phyloP scores from a whole-genome alignment of 2,113 vertebrate species.

The Hippopotamus amphibius region DNA sequence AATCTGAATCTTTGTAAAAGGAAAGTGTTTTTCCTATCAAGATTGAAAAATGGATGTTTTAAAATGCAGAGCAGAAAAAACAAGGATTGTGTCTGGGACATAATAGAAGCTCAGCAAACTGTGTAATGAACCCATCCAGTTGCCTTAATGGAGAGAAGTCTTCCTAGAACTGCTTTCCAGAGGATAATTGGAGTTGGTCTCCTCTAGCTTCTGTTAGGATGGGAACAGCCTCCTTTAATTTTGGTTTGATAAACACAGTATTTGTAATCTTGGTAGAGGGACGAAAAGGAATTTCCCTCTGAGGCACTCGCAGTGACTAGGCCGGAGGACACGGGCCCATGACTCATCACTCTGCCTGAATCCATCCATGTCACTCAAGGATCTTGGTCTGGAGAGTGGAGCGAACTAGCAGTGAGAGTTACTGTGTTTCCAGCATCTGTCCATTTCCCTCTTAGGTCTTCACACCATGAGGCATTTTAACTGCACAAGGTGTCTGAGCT shows the following conservation, averaged over 20 bases:
- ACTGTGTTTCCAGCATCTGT: not conserved
- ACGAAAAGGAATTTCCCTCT: constrained; percentile 41
- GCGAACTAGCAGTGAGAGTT: not conserved
- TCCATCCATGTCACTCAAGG: not conserved
- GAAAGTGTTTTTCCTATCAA: constrained; percentile 43
- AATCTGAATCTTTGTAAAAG: constrained; percentile 43
- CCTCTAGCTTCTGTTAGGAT: not conserved
- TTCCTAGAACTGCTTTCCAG: not conserved
- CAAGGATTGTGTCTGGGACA: not conserved
- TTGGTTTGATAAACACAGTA: constrained; percentile 64
- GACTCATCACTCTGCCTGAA: constrained; percentile 50
- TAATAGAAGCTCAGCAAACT: not conserved
- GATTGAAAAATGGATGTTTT: constrained; percentile 6
- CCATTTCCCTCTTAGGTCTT: not conserved
- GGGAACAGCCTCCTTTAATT: constrained; percentile 59
- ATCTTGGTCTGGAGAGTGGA: not conserved
- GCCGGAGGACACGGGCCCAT: not conserved
- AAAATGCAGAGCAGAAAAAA: constrained; percentile 17
- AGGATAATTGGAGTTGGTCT: not conserved
- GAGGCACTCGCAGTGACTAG: constrained; percentile 41
- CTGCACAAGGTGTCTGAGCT: not conserved
- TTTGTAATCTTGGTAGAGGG: constrained; percentile 32
- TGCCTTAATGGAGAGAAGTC: not conserved
- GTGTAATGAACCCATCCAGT: not conserved
- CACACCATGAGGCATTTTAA: not conserved